A percentile compares a stretch with the other conserved stretches of the same genome.
These are phyloP conservation scores for Acromyrmex echinatior DNA, from an alignment of 1,140 invertebrate genomes.

Conservation along the genomic window DNA sequence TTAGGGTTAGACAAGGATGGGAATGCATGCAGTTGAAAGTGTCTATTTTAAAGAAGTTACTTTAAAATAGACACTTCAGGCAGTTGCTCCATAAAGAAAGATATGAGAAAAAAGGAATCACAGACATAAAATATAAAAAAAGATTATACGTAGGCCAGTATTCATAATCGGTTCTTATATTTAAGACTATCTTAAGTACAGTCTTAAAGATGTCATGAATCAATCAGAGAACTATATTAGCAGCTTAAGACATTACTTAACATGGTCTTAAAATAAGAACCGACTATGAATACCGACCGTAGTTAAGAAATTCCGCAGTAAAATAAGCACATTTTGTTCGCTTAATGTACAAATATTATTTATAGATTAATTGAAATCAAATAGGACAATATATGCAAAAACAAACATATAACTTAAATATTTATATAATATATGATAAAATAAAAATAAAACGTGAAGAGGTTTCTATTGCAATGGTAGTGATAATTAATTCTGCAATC, in stretches of 20 bases:
- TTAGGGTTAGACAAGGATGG: neutral
- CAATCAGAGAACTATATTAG: no score
- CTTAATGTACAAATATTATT: slow-evolving; percentile 37
- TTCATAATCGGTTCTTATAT: no score
- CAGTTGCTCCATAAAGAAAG: slow-evolving; percentile 64
- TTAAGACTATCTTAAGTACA: no score
- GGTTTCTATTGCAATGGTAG: neutral
- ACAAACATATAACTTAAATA: neutral
- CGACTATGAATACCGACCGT: no score
- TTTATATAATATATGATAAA: neutral
- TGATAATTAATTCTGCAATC: slow-evolving; percentile 22
- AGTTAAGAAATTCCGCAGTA: neutral
- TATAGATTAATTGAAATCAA: neutral
- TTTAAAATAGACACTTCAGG: no score
- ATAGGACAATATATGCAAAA: neutral
- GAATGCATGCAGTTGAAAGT: slow-evolving; percentile 42
- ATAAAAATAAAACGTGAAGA: neutral
- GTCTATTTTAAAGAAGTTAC: slow-evolving; percentile 63
- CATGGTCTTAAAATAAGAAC: no score
- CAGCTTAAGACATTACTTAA: no score
- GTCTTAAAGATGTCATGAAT: no score
- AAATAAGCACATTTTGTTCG: neutral
- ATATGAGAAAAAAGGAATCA: slow-evolving; percentile 54
- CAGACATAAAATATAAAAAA: neutral
- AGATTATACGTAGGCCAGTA: neutral